Conservation (phyloP, 2,113 vertebrate genomes). For the Actinemys pallida region DNA sequence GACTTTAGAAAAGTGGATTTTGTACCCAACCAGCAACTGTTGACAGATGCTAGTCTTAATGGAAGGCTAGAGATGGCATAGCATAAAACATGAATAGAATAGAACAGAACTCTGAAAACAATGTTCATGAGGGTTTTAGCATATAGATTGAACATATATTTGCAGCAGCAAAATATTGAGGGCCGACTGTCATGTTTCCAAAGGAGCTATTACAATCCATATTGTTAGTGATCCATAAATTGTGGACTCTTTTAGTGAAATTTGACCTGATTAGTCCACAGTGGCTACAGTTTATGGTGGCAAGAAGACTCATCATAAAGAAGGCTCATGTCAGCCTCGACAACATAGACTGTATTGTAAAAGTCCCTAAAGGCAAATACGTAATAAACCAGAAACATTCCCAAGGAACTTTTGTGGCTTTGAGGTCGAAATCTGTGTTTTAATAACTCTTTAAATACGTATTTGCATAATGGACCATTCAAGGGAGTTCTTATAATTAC, state of each 20-base stretch:
- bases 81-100: background rate
- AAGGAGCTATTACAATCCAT: constrained; percentile 66
- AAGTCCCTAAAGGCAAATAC: constrained; percentile 27
- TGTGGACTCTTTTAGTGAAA: constrained; percentile 54
- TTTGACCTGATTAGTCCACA: constrained; percentile 27
- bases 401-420: constrained; percentile 42
- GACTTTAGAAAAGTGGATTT: background rate
- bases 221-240: constrained; percentile 60
- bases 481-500: background rate
- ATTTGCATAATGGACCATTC: background rate
- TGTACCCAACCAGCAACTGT: background rate
- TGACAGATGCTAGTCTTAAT: background rate
- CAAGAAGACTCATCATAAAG: background rate
- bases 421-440: constrained; percentile 32
- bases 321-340: background rate
- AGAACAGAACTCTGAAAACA: background rate
- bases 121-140: constrained; percentile 43
- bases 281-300: background rate
- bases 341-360: background rate
- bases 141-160: constrained; percentile 20
- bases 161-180: background rate
- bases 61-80: background rate
- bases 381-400: background rate
- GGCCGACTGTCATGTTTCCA: constrained; percentile 58
- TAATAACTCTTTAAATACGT: constrained; percentile 26